Base-by-base conservation (phyloP, 2,888 invertebrate species). In the Cephus pulcher region DNA sequence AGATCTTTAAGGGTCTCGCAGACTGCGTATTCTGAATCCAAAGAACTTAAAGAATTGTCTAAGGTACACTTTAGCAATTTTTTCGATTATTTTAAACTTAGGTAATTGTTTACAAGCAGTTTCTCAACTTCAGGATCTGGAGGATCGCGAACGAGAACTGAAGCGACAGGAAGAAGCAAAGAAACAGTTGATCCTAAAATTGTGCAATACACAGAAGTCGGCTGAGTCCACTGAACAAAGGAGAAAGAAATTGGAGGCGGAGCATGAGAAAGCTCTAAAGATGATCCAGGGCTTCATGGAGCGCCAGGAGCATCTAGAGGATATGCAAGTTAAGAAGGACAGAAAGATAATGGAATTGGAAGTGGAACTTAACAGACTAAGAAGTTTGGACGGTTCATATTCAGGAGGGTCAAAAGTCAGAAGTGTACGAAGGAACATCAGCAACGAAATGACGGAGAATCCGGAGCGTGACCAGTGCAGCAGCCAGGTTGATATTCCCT, bases 221-320 rank as follows among this genome's bases (percentile, higher is more conserved):
- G 80, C 81, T 0, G 87, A 90, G 12, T 80, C 81, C 3, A 84
- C 82, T 3, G 88, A 90, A 11, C 83, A 87, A 12, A 89, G 88
- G 85, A 86, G 93, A 75, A 90, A 92, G 33, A 93, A 92, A 81
- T 86, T 94, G n/a, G 93, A 93, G 73, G 89, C 89, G 23, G 94
- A 94, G 82, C 92, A 94, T 82, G 91, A 92, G 73, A 94, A 94
- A 85, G 94, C 94, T 4, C 88, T 94, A 74, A 93, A 93, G 85
- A 93, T 93, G 92, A 93, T 94, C 76, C 93, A 94, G 89, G 93
- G 92, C 40, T 93, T 93, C 82, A 92, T 93, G 92, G 92, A 93
- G 80, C 93, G 93, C 84, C 93, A 93, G 83, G 92, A 93, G 81
- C 93, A 93, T 82, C 91, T 93, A 84, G 93, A 93, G 82, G 93